Evolutionary conservation across 2,888 invertebrate species (phyloP).

Genomic region (Orchesellides sinensis): DNA sequence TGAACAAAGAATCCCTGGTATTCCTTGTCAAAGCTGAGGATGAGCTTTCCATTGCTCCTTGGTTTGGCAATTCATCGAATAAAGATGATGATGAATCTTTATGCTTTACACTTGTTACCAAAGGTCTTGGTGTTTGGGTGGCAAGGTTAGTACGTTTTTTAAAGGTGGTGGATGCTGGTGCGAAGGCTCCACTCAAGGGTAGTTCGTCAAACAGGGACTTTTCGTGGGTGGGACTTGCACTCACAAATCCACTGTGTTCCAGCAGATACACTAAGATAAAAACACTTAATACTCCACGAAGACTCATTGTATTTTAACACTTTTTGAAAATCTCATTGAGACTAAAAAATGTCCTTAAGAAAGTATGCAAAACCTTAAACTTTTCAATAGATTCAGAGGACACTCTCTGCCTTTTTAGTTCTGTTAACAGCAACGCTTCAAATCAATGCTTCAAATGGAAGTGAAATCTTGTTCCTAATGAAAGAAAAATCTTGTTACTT

Average conservation of each 20-base stretch:
- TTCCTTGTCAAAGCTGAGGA: constrained; percentile 12
- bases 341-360: too few species aligned
- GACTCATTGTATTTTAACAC: too few species aligned
- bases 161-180: not conserved
- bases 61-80: constrained; percentile 71
- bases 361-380: too few species aligned
- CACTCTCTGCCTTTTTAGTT: too few species aligned
- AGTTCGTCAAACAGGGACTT: constrained; percentile 71
- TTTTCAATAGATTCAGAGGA: too few species aligned
- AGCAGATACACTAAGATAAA: too few species aligned
- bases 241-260: too few species aligned
- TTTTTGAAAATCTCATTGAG: too few species aligned
- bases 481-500: not conserved
- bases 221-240: not conserved
- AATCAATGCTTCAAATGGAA: too few species aligned
- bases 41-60: constrained; percentile 66
- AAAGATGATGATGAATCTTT: constrained; percentile 47
- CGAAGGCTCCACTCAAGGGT: constrained; percentile 69
- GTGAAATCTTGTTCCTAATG: not conserved
- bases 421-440: too few species aligned
- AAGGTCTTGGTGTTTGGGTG: not conserved
- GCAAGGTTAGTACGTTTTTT: not conserved
- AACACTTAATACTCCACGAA: too few species aligned
- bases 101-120: not conserved
- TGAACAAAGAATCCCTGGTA: constrained; percentile 46